These are phyloP conservation scores for Lithodes maja DNA, from an alignment of 2,888 invertebrate species.

Conservation along the genomic window DNA sequence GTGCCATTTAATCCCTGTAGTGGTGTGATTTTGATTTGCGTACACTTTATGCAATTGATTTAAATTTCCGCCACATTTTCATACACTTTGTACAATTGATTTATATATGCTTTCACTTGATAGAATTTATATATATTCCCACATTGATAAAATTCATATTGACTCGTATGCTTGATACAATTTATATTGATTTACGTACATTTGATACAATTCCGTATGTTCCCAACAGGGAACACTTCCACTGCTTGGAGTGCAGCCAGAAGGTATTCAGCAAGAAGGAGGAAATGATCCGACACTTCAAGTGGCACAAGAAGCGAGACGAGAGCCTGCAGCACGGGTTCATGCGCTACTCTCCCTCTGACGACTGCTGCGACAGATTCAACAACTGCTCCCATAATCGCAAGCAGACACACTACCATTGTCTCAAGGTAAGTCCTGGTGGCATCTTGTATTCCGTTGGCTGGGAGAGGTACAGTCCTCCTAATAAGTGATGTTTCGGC, in stretches of 20 bases:
- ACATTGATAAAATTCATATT: no score
- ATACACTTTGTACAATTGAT: no score
- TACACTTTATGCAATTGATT: no score
- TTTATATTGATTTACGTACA: not conserved
- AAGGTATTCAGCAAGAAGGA: slow-evolving; percentile 98
- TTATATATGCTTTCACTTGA: no score
- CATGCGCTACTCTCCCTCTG: slow-evolving; percentile 94
- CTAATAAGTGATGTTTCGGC: no score
- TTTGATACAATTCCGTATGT: not conserved
- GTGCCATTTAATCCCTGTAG: no score
- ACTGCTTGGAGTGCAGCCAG: slow-evolving; percentile 87
- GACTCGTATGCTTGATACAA: not conserved
- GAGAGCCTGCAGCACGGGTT: slow-evolving; percentile 97
- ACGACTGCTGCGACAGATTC: slow-evolving; percentile 88
- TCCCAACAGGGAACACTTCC: slow-evolving; percentile 89
- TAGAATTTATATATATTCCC: no score
- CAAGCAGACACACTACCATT: slow-evolving; percentile 97
- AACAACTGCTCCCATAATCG: slow-evolving; percentile 89
- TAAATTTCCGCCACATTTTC: no score
- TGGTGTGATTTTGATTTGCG: no score
- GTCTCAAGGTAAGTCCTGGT: slow-evolving; percentile 88
- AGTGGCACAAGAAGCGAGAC: slow-evolving; percentile 99
- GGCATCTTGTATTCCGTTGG: no score
- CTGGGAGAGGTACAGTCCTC: no score
- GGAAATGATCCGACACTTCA: slow-evolving; percentile 98